These are phyloP conservation scores for Eupithecia pulchellata DNA, from an alignment of 2,888 invertebrate genomes.

Conservation along the genomic window DNA sequence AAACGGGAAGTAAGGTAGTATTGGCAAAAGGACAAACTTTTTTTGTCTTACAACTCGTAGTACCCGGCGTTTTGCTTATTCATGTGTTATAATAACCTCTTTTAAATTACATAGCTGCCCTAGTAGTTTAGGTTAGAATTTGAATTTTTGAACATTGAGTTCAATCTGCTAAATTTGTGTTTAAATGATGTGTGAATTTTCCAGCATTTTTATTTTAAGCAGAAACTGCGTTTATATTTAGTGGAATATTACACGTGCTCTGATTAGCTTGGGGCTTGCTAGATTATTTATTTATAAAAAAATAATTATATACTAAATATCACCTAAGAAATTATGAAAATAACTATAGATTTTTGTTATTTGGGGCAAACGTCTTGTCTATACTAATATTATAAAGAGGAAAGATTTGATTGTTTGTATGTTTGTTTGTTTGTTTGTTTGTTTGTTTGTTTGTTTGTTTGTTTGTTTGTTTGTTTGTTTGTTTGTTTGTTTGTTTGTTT, in stretches of 20 bases:
- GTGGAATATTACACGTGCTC: not conserved
- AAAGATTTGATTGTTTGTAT: too few relatives aligned
- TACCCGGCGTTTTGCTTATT: conserved; percentile 41
- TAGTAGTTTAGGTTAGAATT: not conserved
- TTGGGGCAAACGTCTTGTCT: too few relatives aligned
- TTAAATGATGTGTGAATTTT: not conserved
- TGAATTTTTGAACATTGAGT: not conserved
- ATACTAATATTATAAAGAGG: too few relatives aligned
- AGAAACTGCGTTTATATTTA: not conserved
- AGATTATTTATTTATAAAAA: too few relatives aligned
- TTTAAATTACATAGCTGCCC: conserved; percentile 19
- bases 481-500: too few relatives aligned
- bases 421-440: too few relatives aligned
- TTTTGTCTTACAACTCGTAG: conserved; percentile 41
- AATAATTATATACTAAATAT: too few relatives aligned
- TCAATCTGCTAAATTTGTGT: not conserved
- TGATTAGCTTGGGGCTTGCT: too few relatives aligned
- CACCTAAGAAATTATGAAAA: too few relatives aligned
- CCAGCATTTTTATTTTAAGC: not conserved
- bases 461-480: too few relatives aligned
- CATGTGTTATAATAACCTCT: conserved; percentile 37
- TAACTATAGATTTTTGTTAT: too few relatives aligned
- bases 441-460: too few relatives aligned
- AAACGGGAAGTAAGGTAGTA: conserved; percentile 26
- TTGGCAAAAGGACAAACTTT: conserved; percentile 34